Base-by-base conservation (phyloP, 2,888 invertebrate species). In the Dendrolimus houi region DNA sequence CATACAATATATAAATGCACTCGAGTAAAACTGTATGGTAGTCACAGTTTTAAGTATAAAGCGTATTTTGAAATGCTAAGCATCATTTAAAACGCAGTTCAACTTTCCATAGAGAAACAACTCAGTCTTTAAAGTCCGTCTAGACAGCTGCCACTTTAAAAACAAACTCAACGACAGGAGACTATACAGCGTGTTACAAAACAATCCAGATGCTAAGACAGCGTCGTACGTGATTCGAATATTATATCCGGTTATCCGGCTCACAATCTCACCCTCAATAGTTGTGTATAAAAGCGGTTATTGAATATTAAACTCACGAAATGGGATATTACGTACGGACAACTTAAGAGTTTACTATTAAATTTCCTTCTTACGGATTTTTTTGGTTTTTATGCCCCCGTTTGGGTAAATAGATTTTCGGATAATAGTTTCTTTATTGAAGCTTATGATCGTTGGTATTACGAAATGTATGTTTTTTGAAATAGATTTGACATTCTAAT, bases 151-250 rank as follows among this genome's bases (percentile, higher is more conserved):
- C 71, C 72, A 79, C 79, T 79, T 83, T 76, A 73, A 81, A 83
- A 85, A 85, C 82, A 81, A 84, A 84, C 78, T 80, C 72, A 57
- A 67, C 68, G 72, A 68, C 47, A 65, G 71, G 65, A 71, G 75
- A 70, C 67, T 65, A 70, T 80, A 78, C 79, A 79, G 73, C 75
- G 75, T 81, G 85, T 81, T 83, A 71, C 83, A 76, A 82, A 86
- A 85, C 86, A 85, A 84, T 81, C 85, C 87, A 85, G 85, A 86
- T 85, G 85, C 72, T 83, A 85, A 85, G 86, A 85, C 81, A 77
- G 76, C 71, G 68, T 58, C 58, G 69, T 66, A 86, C 87, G 87
- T 87, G 87, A 75, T 66, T 68, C 14, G 85, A 81, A 83, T 85
- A 62, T 60, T 61, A 66, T 64, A 62, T 56, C 41, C 56, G 61